Conservation (phyloP, 2,797 vertebrate genomes). For the Lutjanus campechanus region DNA sequence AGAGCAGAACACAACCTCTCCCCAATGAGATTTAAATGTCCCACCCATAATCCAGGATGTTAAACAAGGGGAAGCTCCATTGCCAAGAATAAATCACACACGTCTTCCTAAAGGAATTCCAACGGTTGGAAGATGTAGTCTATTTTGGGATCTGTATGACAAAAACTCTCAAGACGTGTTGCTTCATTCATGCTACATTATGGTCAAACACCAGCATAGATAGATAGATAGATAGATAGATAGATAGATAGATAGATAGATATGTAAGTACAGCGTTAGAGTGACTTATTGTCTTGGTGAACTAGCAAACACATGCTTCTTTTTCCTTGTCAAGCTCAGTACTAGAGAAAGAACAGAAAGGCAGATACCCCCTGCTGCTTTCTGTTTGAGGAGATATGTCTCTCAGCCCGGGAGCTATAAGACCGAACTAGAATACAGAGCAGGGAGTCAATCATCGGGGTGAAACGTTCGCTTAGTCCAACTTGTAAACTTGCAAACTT, state of each 20-base stretch:
- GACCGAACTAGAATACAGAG: conserved; percentile 27
- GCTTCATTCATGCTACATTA: neutral
- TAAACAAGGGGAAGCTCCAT: conserved; percentile 20
- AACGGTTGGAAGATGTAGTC: neutral
- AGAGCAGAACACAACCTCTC: conserved; percentile 24
- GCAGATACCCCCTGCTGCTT: conserved; percentile 6
- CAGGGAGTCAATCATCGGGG: conserved; percentile 27
- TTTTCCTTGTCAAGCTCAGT: neutral
- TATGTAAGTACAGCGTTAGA: neutral
- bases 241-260: neutral
- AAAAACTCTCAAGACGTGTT: neutral
- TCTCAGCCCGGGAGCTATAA: conserved; percentile 11
- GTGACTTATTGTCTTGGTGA: neutral
- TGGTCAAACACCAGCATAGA: neutral
- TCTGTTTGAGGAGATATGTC: conserved; percentile 37
- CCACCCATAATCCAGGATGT: conserved; percentile 30
- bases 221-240: too few relatives aligned
- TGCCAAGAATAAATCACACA: neutral
- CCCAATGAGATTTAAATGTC: conserved; percentile 34
- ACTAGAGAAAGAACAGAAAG: conserved; percentile 13
- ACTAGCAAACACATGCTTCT: neutral
- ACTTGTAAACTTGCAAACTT: conserved; percentile 25
- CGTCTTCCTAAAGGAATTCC: neutral
- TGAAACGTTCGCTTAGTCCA: conserved; percentile 49
- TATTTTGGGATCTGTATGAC: neutral